Evolutionary conservation across 2,888 invertebrate species (phyloP).

Genomic region (Xylocampa areola): DNA sequence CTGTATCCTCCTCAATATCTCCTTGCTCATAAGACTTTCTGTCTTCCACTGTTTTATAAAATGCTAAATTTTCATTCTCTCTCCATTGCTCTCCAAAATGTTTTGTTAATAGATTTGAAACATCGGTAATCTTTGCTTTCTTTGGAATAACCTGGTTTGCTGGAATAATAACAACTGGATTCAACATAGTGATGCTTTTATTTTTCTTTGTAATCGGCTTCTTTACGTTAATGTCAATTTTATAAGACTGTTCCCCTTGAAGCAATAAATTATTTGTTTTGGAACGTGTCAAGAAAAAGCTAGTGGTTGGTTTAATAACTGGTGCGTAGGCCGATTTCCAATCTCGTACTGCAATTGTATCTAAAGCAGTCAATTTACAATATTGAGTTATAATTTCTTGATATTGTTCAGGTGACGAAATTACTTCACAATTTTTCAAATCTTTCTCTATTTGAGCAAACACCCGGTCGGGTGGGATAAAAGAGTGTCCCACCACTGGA

Average conservation of each 20-base stretch:
- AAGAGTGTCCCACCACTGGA: conserved; percentile 2
- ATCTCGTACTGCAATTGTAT: conserved; percentile 30
- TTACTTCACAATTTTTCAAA: conserved; percentile 33
- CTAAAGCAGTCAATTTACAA: conserved; percentile 41
- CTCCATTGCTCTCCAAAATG: no score
- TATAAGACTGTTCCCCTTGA: conserved; percentile 30
- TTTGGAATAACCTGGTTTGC: no score
- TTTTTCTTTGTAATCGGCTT: conserved; percentile 25
- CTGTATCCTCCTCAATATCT: no score
- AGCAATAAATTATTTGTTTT: conserved; percentile 34
- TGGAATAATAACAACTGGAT: no score
- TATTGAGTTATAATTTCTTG: conserved; percentile 31
- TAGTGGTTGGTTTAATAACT: conserved; percentile 43
- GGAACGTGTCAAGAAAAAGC: conserved; percentile 33
- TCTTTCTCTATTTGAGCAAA: conserved; percentile 33
- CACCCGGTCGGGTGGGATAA: conserved; percentile 13
- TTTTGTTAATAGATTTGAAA: no score
- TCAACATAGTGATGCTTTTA: no score
- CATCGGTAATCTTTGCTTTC: no score
- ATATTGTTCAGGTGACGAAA: conserved; percentile 32
- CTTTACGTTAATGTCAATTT: conserved; percentile 28
- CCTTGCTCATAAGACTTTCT: no score
- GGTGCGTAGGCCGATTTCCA: conserved; percentile 36
- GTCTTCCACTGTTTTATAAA: no score
- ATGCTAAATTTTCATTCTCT: no score